Evolutionary conservation across 2,113 vertebrate species (phyloP).

Genomic region (Dipodomys spectabilis): DNA sequence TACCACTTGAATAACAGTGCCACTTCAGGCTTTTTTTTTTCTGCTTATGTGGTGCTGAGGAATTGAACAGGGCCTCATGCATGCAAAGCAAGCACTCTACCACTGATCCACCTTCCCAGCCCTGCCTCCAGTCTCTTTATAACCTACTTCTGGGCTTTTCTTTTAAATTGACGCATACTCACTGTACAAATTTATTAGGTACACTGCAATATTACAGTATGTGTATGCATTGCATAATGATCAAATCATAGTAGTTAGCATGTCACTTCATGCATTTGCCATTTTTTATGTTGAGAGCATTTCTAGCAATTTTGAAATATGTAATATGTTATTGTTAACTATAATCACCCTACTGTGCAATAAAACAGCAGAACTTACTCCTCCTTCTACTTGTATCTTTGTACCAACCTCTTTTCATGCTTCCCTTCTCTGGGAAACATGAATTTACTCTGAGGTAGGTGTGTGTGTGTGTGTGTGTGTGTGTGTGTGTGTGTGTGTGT

Average conservation of each 20-base stretch:
- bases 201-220: neutral
- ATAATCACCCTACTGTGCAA: no score
- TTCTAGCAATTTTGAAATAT: neutral
- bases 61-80: no score
- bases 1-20: no score
- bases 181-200: neutral
- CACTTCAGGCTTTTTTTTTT: no score
- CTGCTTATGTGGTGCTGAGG: no score
- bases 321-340: no score
- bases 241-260: neutral
- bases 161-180: neutral
- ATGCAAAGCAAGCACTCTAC: no score
- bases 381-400: neutral
- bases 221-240: neutral
- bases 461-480: neutral
- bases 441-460: neutral
- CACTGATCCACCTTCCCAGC: no score
- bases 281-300: neutral
- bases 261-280: neutral
- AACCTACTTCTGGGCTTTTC: neutral
- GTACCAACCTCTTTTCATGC: no score
- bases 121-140: no score
- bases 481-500: neutral
- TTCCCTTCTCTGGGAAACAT: neutral
- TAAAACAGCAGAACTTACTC: neutral